phyloP scores from a whole-genome alignment of 2,797 vertebrate species.

The Microctenopoma lineatum region DNA sequence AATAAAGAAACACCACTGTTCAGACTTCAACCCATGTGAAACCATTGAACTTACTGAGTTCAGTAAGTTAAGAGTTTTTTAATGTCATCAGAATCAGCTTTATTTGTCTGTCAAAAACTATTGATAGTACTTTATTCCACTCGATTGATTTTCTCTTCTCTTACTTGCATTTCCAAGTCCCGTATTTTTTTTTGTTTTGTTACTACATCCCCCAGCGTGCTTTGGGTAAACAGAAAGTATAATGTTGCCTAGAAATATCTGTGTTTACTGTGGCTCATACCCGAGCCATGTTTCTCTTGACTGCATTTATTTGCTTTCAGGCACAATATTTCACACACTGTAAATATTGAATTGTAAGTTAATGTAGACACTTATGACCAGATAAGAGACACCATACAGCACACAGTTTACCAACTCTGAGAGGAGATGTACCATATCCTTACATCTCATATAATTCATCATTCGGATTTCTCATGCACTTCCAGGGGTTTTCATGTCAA shows the following conservation, averaged over 20 bases:
- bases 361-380: neutral
- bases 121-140: neutral
- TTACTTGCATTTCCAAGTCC: neutral
- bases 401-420: neutral
- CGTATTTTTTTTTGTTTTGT: neutral
- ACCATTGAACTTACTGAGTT: neutral
- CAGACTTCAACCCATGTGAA: neutral
- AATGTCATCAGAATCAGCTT: too few species aligned
- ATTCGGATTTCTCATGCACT: slow-evolving; percentile 17
- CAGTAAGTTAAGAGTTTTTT: too few species aligned
- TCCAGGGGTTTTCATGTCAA: slow-evolving; percentile 49
- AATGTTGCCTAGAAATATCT: neutral
- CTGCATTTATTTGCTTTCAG: neutral
- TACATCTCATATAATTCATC: slow-evolving; percentile 38
- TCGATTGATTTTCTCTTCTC: neutral
- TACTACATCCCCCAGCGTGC: neutral
- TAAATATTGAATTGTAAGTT: neutral
- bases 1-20: neutral
- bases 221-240: neutral
- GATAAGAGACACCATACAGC: neutral
- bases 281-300: neutral
- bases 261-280: neutral
- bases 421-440: neutral
- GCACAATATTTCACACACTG: neutral
- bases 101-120: neutral